These are phyloP conservation scores for Cantharis rustica DNA, from an alignment of 2,888 invertebrate species.

Conservation along the genomic window DNA sequence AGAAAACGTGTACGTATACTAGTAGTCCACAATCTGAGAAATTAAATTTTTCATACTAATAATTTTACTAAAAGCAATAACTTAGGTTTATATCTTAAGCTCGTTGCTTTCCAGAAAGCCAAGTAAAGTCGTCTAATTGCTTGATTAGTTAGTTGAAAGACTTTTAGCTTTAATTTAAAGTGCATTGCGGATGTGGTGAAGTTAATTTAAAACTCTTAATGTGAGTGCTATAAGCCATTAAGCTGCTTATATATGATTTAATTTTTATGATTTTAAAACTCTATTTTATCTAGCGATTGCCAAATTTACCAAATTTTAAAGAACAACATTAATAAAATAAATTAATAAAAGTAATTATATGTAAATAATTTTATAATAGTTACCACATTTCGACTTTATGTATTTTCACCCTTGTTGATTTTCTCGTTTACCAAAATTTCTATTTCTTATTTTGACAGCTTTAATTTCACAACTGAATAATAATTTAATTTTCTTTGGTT, in stretches of 20 bases:
- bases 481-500: neutral
- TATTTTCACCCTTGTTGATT: neutral
- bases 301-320: neutral
- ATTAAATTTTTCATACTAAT: neutral
- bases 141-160: neutral
- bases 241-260: neutral
- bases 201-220: neutral
- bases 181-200: neutral
- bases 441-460: neutral
- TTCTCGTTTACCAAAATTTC: neutral
- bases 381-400: neutral
- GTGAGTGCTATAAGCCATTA: neutral
- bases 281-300: neutral
- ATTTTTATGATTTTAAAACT: neutral
- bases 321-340: neutral
- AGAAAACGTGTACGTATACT: neutral
- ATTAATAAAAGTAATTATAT: no score
- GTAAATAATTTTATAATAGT: neutral
- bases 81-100: neutral
- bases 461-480: neutral
- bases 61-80: neutral
- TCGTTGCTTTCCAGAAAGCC: neutral
- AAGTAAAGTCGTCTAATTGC: neutral
- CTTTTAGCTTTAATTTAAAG: neutral
- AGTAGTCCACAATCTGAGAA: neutral